Evolutionary conservation across 2,113 vertebrate genomes (phyloP).

Genomic region (Grantiella picta): DNA sequence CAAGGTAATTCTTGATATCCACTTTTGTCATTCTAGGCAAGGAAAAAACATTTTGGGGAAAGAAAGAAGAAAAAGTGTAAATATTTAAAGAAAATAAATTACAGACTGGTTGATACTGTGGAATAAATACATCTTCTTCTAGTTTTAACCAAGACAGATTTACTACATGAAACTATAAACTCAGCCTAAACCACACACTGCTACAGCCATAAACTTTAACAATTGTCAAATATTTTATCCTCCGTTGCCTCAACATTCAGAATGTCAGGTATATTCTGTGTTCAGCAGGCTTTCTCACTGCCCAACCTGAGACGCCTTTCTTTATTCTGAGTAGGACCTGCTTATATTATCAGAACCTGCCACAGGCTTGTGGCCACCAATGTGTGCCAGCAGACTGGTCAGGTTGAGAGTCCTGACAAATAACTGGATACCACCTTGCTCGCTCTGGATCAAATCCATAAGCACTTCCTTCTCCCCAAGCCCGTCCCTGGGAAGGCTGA

Average conservation of each 20-base stretch:
- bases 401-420: not conserved
- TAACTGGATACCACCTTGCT: not conserved
- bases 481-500: not conserved
- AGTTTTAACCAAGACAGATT: not conserved
- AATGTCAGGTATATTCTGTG: not conserved
- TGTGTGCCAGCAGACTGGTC: rapidly evolving
- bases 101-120: not conserved
- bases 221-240: not conserved
- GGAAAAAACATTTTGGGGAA: not conserved
- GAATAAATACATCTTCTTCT: not conserved
- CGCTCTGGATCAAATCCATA: not conserved
- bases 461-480: not conserved
- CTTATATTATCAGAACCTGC: not conserved
- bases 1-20: conserved; percentile 91
- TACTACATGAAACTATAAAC: not conserved
- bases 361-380: not conserved
- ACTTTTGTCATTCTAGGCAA: conserved; percentile 89
- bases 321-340: not conserved
- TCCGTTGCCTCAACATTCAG: not conserved
- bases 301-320: not conserved
- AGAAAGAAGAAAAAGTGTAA: not conserved
- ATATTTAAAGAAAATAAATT: not conserved
- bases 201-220: not conserved
- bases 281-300: not conserved
- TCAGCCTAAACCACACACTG: not conserved